A percentile compares a stretch with the other conserved stretches of the same genome.
Conservation (phyloP, 2,113 vertebrate genomes). For the Oryctolagus cuniculus region DNA sequence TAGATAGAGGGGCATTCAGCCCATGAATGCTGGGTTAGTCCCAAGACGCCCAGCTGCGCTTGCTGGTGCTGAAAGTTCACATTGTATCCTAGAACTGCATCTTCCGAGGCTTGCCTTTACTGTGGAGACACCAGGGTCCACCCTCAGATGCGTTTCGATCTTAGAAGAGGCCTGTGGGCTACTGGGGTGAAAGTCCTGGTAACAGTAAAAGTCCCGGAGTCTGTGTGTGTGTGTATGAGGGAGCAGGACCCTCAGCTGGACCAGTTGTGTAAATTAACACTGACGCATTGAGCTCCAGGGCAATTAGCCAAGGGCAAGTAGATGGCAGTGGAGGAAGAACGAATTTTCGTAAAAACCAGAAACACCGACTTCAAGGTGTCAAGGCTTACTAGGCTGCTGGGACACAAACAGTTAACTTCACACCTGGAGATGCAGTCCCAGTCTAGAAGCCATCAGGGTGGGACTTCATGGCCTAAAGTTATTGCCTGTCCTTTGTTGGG, state of each 20-base stretch:
- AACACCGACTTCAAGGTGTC: not conserved
- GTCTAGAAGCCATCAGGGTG: too few species aligned
- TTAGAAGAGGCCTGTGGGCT: not conserved
- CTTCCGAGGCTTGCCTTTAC: constrained; percentile 39
- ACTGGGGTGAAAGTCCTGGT: not conserved
- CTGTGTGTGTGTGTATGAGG: too few species aligned
- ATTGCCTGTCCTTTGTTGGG: too few species aligned
- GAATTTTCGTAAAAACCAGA: constrained; percentile 42
- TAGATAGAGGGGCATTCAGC: constrained; percentile 67
- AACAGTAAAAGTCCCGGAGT: not conserved
- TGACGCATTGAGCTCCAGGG: not conserved
- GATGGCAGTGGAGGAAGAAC: not conserved
- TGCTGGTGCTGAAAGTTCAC: not conserved
- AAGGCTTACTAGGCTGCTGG: too few species aligned
- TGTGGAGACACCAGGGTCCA: not conserved
- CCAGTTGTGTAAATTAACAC: not conserved
- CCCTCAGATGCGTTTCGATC: constrained; percentile 10
- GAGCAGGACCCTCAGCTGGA: not conserved
- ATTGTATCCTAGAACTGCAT: constrained; percentile 30
- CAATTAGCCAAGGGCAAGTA: not conserved
- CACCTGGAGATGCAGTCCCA: too few species aligned
- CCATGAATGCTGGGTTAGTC: constrained; percentile 61
- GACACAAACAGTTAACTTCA: too few species aligned
- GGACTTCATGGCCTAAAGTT: too few species aligned
- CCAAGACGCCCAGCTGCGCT: constrained; percentile 60